phyloP scores from a whole-genome alignment of 2,113 vertebrate genomes.

The Protobothrops flavoviridis region DNA sequence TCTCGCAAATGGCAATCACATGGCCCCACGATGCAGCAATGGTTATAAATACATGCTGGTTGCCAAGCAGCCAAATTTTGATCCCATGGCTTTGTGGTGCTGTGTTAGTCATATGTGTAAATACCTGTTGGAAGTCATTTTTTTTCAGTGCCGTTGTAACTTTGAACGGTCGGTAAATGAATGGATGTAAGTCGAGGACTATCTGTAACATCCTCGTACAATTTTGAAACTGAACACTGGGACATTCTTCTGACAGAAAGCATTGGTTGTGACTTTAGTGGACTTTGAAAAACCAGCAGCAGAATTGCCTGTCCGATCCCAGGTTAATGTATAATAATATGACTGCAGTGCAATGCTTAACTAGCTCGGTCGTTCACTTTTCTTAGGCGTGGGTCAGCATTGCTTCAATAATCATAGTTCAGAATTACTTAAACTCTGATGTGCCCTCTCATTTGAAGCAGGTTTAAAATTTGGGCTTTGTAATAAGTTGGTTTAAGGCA shows the following conservation, averaged over 20 bases:
- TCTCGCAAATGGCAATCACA: not conserved
- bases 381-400: not conserved
- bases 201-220: not conserved
- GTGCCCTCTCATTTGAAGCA: not conserved
- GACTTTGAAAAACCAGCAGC: not conserved
- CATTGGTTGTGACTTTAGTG: not conserved
- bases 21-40: too few species aligned
- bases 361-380: not conserved
- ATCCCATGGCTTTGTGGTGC: not conserved
- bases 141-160: not conserved
- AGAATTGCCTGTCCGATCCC: not conserved
- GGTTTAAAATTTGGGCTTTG: not conserved
- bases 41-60: not conserved
- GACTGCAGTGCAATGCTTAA: not conserved
- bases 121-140: not conserved
- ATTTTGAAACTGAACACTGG: not conserved
- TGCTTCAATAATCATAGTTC: not conserved
- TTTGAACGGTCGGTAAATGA: not conserved
- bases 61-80: not conserved
- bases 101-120: not conserved
- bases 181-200: not conserved
- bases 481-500: not conserved
- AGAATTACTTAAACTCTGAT: not conserved
- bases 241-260: not conserved
- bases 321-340: not conserved